Evolutionary conservation across 2,797 vertebrate genomes (phyloP).

Genomic region (Jordanella pulchra): DNA sequence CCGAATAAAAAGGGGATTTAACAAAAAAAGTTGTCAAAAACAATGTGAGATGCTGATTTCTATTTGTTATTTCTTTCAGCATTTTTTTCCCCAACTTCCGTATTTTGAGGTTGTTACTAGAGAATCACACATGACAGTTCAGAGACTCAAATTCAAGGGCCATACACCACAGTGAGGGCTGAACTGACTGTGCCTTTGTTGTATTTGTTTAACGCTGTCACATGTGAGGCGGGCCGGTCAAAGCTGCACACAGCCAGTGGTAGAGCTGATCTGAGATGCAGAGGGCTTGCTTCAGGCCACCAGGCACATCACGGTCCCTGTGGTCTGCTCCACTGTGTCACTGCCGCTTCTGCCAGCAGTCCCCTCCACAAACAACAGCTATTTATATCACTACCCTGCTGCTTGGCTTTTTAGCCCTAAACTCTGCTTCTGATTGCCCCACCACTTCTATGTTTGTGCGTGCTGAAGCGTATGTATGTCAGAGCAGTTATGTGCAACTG

Average conservation of each 20-base stretch:
- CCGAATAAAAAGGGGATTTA: conserved; percentile 1
- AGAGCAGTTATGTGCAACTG: conserved; percentile 75
- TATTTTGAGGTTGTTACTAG: conserved; percentile 7
- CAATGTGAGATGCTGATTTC: background rate
- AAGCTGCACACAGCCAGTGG: conserved; percentile 55
- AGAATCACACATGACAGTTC: conserved; percentile 31
- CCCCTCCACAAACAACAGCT: conserved; percentile 75
- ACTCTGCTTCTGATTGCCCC: conserved; percentile 74
- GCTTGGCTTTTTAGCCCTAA: conserved; percentile 82
- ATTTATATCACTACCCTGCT: conserved; percentile 86
- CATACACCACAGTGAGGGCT: conserved; percentile 14
- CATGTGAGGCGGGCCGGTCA: conserved; percentile 63
- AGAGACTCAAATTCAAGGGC: conserved; percentile 20
- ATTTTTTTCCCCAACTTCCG: background rate
- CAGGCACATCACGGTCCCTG: conserved; percentile 76
- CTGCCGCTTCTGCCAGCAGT: conserved; percentile 70
- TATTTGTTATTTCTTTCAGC: background rate
- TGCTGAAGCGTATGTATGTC: conserved; percentile 63
- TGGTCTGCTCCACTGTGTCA: conserved; percentile 73
- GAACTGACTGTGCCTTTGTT: conserved; percentile 43
- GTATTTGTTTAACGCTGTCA: conserved; percentile 57
- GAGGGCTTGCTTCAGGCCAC: conserved; percentile 69
- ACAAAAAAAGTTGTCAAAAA: conserved; percentile 2
- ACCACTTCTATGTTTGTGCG: conserved; percentile 50
- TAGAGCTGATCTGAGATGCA: conserved; percentile 64